These are phyloP conservation scores for Apoda limacodes DNA, from an alignment of 2,888 invertebrate species.

Conservation along the genomic window DNA sequence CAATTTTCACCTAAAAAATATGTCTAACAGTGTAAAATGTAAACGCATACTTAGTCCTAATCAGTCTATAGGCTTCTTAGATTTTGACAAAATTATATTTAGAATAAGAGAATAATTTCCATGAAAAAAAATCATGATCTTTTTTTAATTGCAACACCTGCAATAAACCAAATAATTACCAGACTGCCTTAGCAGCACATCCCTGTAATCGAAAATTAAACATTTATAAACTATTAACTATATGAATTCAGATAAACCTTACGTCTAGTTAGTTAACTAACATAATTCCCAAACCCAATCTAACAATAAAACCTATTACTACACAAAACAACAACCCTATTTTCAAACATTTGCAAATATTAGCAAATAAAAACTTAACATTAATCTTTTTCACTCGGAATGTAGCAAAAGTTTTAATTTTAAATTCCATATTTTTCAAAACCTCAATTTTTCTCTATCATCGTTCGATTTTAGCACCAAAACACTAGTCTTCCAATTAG, in stretches of 20 bases:
- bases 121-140: slow-evolving; percentile 46
- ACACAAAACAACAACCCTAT: slow-evolving; percentile 60
- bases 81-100: slow-evolving; percentile 41
- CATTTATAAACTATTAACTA: slow-evolving; percentile 55
- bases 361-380: slow-evolving; percentile 68
- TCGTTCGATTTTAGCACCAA: slow-evolving; percentile 66
- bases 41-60: slow-evolving; percentile 64
- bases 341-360: slow-evolving; percentile 51
- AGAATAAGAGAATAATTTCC: slow-evolving; percentile 9
- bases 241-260: slow-evolving; percentile 67
- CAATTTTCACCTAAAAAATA: too few species aligned
- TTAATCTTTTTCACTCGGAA: slow-evolving; percentile 43
- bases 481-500: slow-evolving; percentile 66
- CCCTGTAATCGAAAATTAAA: slow-evolving; percentile 65
- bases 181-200: slow-evolving; percentile 61
- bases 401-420: slow-evolving; percentile 52
- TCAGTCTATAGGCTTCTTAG: slow-evolving; percentile 70
- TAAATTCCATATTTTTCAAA: slow-evolving; percentile 36
- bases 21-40: slow-evolving; percentile 67
- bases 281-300: slow-evolving; percentile 68
- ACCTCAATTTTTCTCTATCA: slow-evolving; percentile 31
- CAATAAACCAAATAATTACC: slow-evolving; percentile 39
- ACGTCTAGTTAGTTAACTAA: slow-evolving; percentile 60
- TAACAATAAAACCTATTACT: slow-evolving; percentile 63
- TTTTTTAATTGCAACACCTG: slow-evolving; percentile 31